Evolutionary conservation across 2,113 vertebrate species (phyloP), one percentile per base, ranked within the genome.

Genomic region (Zeus faber): DNA sequence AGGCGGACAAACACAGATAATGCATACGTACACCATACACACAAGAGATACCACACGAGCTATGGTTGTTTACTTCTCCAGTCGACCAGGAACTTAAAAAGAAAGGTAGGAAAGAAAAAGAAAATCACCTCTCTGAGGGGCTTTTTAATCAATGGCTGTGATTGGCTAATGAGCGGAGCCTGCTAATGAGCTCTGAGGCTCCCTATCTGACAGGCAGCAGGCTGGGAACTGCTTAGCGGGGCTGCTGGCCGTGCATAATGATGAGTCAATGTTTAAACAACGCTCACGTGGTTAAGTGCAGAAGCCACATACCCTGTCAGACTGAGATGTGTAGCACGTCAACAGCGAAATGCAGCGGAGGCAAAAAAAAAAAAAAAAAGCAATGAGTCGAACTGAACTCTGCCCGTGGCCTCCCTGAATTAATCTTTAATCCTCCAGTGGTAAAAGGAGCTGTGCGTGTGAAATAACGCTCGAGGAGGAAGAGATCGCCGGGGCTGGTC

Each of bases 341-440:
- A 65, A 63, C 52, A 41, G 65, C 65, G 59, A 65, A 73, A 62
- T 6, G 39, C 20, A 17, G 27, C 2, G 14, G 8, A 60, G 53
- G 33, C 43, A 47, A 23, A 35, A 11, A 37, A 10, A 7, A 31
- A 31, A 31, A 31, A 13, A 13, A 11, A 13, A 35, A 3, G 50
- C 17, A 40, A 61, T 2, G 23, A 55, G 54, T 43, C 22, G 51
- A 63, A 50, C 49, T 76, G 72, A 68, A 77, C 76, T 76, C 65
- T 84, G 70, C 49, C 59, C 54, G 1, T 58, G 69, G 37, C 58
- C 53, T 67, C 52, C 35, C 58, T 37, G 31, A 73, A 80, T 80
- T 52, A 67, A 80, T 83, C 58, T 77, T 77, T 76, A 79, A 79
- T 67, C 62, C 70, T 25, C 18, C 27, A 37, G 17, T 23, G 62